A percentile compares a stretch with the other conserved stretches of the same genome.
Evolutionary conservation across 2,797 vertebrate genomes (phyloP).

Genomic region (Champsocephalus gunnari): DNA sequence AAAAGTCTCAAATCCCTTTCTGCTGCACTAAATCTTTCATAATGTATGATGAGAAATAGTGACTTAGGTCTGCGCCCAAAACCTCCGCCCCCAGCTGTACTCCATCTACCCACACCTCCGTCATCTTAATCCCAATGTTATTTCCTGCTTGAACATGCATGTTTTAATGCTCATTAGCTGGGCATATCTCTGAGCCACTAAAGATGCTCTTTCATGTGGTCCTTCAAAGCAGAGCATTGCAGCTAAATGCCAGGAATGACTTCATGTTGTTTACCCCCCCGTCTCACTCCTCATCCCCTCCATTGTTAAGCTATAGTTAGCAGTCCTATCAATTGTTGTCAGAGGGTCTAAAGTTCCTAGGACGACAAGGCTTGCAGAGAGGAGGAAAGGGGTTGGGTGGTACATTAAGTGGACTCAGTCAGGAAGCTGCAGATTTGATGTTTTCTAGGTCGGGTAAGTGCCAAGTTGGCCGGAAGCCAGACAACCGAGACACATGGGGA

Average conservation of each 20-base stretch:
- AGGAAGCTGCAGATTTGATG: conserved; percentile 65
- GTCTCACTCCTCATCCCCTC: conserved; percentile 16
- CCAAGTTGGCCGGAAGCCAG: conserved; percentile 71
- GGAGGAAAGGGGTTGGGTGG: conserved; percentile 56
- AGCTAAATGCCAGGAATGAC: conserved; percentile 60
- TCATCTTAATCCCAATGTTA: conserved; percentile 50
- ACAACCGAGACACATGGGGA: conserved; percentile 54
- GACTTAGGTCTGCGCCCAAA: conserved; percentile 18
- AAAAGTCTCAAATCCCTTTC: conserved; percentile 21
- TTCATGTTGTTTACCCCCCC: conserved; percentile 62
- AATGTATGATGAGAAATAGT: conserved; percentile 12
- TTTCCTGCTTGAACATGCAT: conserved; percentile 44
- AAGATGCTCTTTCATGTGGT: conserved; percentile 54
- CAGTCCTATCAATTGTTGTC: conserved; percentile 81
- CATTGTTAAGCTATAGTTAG: conserved; percentile 77
- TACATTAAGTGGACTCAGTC: conserved; percentile 73
- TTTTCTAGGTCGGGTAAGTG: conserved; percentile 85
- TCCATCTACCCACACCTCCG: conserved; percentile 26
- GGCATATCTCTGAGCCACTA: conserved; percentile 44
- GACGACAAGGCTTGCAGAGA: conserved; percentile 55
- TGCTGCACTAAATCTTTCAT: conserved; percentile 48
- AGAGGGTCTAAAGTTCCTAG: conserved; percentile 68
- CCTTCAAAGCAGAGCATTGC: conserved; percentile 57
- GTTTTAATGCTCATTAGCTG: conserved; percentile 59
- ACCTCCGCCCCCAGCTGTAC: conserved; percentile 28